Evolutionary conservation across 1,140 invertebrate genomes (phyloP), one percentile per base, ranked within the genome.

Genomic region (Ericerus pela): DNA sequence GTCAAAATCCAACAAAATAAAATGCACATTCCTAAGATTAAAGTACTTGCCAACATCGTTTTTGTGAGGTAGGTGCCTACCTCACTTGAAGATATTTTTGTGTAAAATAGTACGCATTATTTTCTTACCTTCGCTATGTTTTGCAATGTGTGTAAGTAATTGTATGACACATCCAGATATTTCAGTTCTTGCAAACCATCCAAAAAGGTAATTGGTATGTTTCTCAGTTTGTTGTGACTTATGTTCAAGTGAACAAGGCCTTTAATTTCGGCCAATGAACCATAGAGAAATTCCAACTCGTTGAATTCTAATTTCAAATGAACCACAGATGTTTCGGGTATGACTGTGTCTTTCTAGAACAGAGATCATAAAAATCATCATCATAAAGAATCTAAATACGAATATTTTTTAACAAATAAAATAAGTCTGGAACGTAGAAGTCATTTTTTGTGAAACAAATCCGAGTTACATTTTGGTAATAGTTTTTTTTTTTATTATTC

Each of bases 151-250:
- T 76, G 76, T 11, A 88, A 71, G 51, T 79, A 73, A 67, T 88
- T 88, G 63, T 82, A 72, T 0, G 84, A 87, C 14, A 88, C 70
- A 66, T 88, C 84, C 5, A 88, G 70, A 16, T 82, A 68, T 59
- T 76, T 76, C 10, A 88, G 69, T 28, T 77, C 74, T 53, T 81
- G 79, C 58, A 88, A 70, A 28, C 83, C 82, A 27, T 80, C 79
- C 11, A 88, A 71, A 16, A 47, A 47, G 65, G 86, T 84, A 24
- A 82, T 80, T 0, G 80, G 78, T 1, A 78, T 76, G 47, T 87
- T 82, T 37, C 76, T 74, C 4, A 88, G 65, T 43, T 75, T 73
- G 63, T 88, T 88, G 62, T 83, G 76, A 61, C 83, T 82, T 29
- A 88, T 65, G 65, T 83, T 82, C 1, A 88, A 67, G 59, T 76